Base-by-base conservation (phyloP, 2,888 invertebrate genomes). In the Coremacera marginata region DNA sequence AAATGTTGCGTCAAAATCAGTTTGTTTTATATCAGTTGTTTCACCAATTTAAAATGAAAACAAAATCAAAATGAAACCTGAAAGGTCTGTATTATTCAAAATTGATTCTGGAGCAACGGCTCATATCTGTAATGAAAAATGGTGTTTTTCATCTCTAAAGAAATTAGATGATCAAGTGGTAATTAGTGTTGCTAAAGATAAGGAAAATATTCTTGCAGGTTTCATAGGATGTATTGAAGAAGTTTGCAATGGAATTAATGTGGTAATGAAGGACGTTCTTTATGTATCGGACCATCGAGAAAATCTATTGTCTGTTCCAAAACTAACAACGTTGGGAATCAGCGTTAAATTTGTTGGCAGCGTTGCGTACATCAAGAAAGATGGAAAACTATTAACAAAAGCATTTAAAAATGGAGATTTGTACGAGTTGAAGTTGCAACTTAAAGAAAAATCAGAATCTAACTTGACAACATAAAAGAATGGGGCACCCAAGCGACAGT, bases 1-100 rank as follows among this genome's bases (percentile, higher is more conserved):
- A 51, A 22, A 70, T 5, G 16, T 44, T 37, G 49, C 68, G 31
- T n/a, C n/a, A n/a, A 68, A 68, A 27, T 60, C 57, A 37, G 37
- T 67, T 1, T 75, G 75, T 27, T 73, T 73, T 51, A 73, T 63
- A 49, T 51, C 73, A 63, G 25, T 11, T n/a, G 72, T 62, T 9
- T 7, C 8, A 5, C 5, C 57, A 5, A 57, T 5, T 57, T 14
- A n/a, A 8, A 57, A 5, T n/a, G n/a, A 14, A n/a, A 11, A 57
- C n/a, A n/a, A n/a, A n/a, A n/a, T n/a, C n/a, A n/a, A n/a, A n/a
- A n/a, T n/a, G n/a, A n/a, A n/a, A n/a, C n/a, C n/a, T n/a, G n/a
- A n/a, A n/a, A n/a, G n/a, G n/a, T n/a, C n/a, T n/a, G 57, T 60
- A 22, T 19, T 22, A n/a, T 63, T 63, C 34, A 63, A 63, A 16